phyloP scores from a whole-genome alignment of 2,113 vertebrate genomes.

The Kryptolebias marmoratus region DNA sequence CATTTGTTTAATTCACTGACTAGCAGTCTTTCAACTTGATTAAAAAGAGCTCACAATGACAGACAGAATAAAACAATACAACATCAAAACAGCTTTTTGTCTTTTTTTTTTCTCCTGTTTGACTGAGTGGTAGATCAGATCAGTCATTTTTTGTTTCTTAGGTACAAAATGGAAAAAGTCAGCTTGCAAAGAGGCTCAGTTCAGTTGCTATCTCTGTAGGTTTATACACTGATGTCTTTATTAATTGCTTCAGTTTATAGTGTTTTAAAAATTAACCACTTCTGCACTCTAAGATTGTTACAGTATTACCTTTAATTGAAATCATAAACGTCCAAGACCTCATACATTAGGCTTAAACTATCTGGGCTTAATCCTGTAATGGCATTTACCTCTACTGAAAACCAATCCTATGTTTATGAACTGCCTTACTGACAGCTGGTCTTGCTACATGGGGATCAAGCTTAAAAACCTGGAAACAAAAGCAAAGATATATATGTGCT shows the following conservation, averaged over 20 bases:
- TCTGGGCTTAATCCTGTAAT: constrained; percentile 56
- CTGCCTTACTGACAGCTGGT: constrained; percentile 57
- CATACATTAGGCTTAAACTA: constrained; percentile 46
- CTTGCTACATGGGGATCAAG: constrained; percentile 5
- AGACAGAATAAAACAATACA: neutral
- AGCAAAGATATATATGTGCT: neutral
- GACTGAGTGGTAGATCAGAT: neutral
- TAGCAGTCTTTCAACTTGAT: neutral
- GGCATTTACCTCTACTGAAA: constrained; percentile 72
- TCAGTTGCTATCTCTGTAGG: neutral
- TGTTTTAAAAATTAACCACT: neutral
- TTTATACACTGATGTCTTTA: neutral
- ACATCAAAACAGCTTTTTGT: neutral
- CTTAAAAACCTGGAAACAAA: constrained; percentile 2
- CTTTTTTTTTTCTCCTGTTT: neutral
- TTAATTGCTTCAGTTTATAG: neutral
- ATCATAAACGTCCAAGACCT: constrained; percentile 56
- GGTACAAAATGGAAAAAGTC: neutral
- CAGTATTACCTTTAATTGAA: constrained; percentile 48
- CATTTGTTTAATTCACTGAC: neutral
- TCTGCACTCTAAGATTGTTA: constrained; percentile 3
- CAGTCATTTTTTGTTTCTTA: neutral
- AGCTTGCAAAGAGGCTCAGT: neutral
- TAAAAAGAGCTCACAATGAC: neutral
- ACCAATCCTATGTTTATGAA: constrained; percentile 68